phyloP scores from a whole-genome alignment of 2,888 invertebrate species.

The Mayetiola destructor region DNA sequence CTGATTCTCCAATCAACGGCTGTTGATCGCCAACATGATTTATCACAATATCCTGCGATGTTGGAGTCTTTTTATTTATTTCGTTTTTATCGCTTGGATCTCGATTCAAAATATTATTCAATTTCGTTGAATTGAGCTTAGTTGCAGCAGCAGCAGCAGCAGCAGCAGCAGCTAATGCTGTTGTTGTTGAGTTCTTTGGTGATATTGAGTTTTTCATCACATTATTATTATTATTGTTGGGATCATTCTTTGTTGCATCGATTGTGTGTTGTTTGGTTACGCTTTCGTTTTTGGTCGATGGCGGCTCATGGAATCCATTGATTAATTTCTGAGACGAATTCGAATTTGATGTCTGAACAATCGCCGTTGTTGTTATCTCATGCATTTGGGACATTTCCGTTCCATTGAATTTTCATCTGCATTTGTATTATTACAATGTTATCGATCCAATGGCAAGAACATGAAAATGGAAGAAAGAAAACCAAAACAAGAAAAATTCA shows the following conservation, averaged over 20 bases:
- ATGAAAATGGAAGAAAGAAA: neutral
- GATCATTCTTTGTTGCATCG: neutral
- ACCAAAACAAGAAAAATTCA: constrained; percentile 1
- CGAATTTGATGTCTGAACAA: constrained; percentile 1
- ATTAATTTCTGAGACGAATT: neutral
- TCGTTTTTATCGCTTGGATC: neutral
- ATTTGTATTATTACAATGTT: too few species aligned
- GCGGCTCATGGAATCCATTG: neutral
- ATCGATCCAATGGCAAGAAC: too few species aligned
- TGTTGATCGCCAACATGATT: neutral
- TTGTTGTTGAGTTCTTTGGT: neutral
- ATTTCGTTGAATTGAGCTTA: too few species aligned
- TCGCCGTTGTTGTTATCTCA: constrained; percentile 11
- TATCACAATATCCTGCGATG: neutral
- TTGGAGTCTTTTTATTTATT: neutral
- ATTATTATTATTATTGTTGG: constrained; percentile 10
- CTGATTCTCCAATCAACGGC: too few species aligned
- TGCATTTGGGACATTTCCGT: constrained; percentile 12
- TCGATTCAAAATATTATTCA: too few species aligned
- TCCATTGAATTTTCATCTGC: constrained; percentile 4
- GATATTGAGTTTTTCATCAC: constrained; percentile 10
- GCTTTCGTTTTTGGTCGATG: neutral
- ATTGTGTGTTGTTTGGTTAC: neutral
- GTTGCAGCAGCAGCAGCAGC: too few species aligned
- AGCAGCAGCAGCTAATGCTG: too few species aligned